Conservation (phyloP, 2,113 vertebrate species). For the Corythornis vintsioides region DNA sequence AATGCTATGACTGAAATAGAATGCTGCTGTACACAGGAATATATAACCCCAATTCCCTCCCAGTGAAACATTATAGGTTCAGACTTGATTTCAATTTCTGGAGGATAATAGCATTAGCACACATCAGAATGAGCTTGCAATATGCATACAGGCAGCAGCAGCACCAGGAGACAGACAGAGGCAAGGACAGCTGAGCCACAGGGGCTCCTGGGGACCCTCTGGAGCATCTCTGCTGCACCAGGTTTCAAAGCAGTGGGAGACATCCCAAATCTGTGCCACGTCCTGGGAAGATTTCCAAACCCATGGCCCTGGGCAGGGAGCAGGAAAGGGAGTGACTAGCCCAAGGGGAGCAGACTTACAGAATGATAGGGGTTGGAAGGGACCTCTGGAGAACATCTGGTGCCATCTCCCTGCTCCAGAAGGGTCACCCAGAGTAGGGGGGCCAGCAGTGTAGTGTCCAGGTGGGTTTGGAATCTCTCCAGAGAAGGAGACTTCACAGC, state of each 20-base stretch:
- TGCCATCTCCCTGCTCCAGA: neutral
- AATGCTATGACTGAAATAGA: constrained; percentile 89
- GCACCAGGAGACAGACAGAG: neutral
- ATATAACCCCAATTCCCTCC: constrained; percentile 88
- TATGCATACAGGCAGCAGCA: constrained; percentile 59
- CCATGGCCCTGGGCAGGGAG: rapidly evolving
- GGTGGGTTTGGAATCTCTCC: too few species aligned
- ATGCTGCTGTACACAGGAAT: constrained; percentile 83
- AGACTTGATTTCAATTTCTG: constrained; percentile 87
- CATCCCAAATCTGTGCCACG: rapidly evolving
- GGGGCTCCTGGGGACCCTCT: neutral
- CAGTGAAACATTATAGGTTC: constrained; percentile 84
- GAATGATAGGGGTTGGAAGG: too few species aligned
- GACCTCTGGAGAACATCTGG: too few species aligned
- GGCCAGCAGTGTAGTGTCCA: neutral
- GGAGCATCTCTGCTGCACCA: rapidly evolving
- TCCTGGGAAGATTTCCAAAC: rapidly evolving
- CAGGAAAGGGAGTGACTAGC: neutral
- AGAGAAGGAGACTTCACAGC: too few species aligned
- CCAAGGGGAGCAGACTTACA: neutral
- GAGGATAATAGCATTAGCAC: constrained; percentile 83
- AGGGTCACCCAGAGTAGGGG: too few species aligned
- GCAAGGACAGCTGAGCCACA: neutral
- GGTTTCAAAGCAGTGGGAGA: neutral
- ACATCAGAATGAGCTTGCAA: constrained; percentile 72